Evolutionary conservation across 1,140 invertebrate species (phyloP), one percentile per base, ranked within the genome.

Genomic region (Brachionus rotundiformis): DNA sequence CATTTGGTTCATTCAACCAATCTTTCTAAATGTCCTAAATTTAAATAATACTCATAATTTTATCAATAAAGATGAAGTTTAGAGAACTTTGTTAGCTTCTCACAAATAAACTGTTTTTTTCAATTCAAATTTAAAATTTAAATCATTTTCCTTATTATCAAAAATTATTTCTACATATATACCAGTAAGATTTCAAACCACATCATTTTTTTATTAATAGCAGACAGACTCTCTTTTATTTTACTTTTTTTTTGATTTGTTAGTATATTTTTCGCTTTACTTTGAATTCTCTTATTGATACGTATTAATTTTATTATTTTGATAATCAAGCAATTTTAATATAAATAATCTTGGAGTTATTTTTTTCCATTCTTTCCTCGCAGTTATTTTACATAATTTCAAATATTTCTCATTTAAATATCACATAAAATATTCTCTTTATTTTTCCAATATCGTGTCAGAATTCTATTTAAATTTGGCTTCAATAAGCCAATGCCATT

Each of bases 301-400:
- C 47, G 47, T 54, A 7, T 7, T 54, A 25, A 54, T 19, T 19
- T 54, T 19, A 25, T 54, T 54, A 25, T 54, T 54, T 54, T 19
- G 13, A 54, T 54, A 19, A 23, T 4, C n/a, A 54, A 54, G 47
- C 47, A 54, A 54, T 54, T 54, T 54, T 19, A 54, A 8, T 54
- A 54, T 54, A 54, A 54, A 54, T 54, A 54, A 54, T 54, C 47
- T 54, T 54, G 19, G 47, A 54, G 47, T 54, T 54, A 54, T 54
- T 54, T 54, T 54, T 54, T 54, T 19, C 13, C 47, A 19, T 19
- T 54, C 19, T 19, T 54, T 54, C 16, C 47, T 54, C 2, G 47
- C 47, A 54, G 47, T 19, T 54, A 54, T 16, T 19, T 54, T 54
- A 19, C 16, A 54, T 54, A 54, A 54, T 54, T 54, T 2, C 47